Evolutionary conservation across 2,113 vertebrate genomes (phyloP), one percentile per base, ranked within the genome.

Genomic region (Hippocampus abdominalis): DNA sequence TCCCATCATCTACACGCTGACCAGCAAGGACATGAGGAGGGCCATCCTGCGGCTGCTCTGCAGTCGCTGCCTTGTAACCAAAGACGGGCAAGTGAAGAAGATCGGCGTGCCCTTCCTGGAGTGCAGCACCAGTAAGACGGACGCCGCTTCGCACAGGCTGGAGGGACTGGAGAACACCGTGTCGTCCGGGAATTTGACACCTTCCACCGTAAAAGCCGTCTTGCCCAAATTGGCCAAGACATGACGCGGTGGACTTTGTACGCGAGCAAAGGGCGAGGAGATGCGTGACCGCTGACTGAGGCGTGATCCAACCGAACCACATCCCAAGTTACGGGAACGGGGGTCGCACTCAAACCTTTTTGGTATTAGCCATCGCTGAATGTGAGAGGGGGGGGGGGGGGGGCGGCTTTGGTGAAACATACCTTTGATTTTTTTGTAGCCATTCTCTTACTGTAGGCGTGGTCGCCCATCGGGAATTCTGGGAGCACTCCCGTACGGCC

Each of bases 1-100:
- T 74, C 96, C 96, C 18, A 93, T 96, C 79, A 95, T 97, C 86
- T 97, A 97, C 90, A 96, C 96, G 0, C 88, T 96, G 73, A 96
- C 94, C 84, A 96, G 93, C 88, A 91, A 90, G 36, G 95, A 96
- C 90, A 94, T 97, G 91, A 87, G 95, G 60, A 84, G 84, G 8
- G 94, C 92, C 54, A 95, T 97, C 65, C 70, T 95, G 51, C 71
- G 86, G 44, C 89, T 96, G n/a, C 64, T 95, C 15, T 95, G 93
- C 82, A 87, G 89, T 39, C 86, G 72, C 59, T 93, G 93, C 44
- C 82, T 89, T 70, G 12, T 86, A 0, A 84, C 88, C 1, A 71
- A 76, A 61, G 89, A 85, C 2, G 92, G 86, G 25, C 69, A 88
- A 21, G 70, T 90, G 60, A 89, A 88, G 63, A 92, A 84, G 76